phyloP scores from a whole-genome alignment of 2,888 invertebrate genomes.

The Psococerastis gibbosa region DNA sequence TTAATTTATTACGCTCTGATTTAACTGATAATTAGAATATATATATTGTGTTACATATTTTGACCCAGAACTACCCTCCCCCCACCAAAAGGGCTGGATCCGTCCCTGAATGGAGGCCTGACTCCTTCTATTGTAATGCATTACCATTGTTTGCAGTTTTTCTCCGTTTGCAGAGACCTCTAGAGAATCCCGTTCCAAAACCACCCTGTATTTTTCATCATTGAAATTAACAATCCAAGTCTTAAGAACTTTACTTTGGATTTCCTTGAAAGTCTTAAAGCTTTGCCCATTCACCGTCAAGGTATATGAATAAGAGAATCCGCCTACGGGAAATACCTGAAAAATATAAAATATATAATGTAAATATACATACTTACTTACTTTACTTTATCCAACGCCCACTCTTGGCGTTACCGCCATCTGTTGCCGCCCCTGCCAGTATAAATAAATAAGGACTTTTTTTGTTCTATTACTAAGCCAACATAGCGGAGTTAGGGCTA shows the following conservation, averaged over 20 bases:
- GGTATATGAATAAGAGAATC: conserved; percentile 64
- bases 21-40: background rate
- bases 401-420: too few species aligned
- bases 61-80: too few species aligned
- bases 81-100: too few species aligned
- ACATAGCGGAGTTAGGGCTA: too few species aligned
- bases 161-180: conserved; percentile 60
- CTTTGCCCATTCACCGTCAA: conserved; percentile 67
- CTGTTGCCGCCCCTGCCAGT: too few species aligned
- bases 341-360: too few species aligned
- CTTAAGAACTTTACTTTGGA: conserved; percentile 51
- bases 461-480: too few species aligned
- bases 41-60: conserved; percentile 3
- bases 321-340: conserved; percentile 35
- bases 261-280: conserved; percentile 59
- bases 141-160: conserved; percentile 42
- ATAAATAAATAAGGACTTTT: too few species aligned
- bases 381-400: too few species aligned
- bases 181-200: conserved; percentile 55
- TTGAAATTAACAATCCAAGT: conserved; percentile 46
- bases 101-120: too few species aligned
- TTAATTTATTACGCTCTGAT: too few species aligned
- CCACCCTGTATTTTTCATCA: conserved; percentile 40
- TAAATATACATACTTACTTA: too few species aligned
- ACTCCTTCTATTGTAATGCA: conserved; percentile 17